Percentiles rank a stretch among this genome's conserved stretches.
Evolutionary conservation across 2,888 invertebrate genomes (phyloP).

Genomic region (Notodonta ziczac): DNA sequence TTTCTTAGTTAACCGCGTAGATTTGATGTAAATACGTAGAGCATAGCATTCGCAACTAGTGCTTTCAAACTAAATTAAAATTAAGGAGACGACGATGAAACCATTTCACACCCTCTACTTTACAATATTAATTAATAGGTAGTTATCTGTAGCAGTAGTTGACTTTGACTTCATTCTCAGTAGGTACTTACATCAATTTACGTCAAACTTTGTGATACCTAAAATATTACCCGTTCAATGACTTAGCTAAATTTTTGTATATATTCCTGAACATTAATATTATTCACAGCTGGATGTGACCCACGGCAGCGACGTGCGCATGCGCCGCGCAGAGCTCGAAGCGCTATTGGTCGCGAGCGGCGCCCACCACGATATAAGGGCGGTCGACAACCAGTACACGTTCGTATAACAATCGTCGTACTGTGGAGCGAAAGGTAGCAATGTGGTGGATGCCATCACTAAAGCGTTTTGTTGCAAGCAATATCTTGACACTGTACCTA

Average conservation of each 20-base stretch:
- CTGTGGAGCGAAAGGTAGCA: constrained; percentile 27
- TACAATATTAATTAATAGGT: no score
- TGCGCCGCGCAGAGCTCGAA: constrained; percentile 91
- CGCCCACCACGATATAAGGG: constrained; percentile 82
- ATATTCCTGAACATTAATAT: constrained; percentile 1
- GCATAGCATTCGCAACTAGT: constrained; percentile 21
- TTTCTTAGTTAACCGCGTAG: constrained; percentile 26
- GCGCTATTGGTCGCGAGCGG: constrained; percentile 83
- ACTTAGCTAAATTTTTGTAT: neutral
- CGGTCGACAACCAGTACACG: constrained; percentile 92
- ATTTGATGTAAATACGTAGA: constrained; percentile 18
- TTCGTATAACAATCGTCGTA: constrained; percentile 53
- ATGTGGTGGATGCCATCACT: constrained; percentile 12
- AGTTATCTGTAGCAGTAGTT: no score
- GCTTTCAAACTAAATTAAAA: constrained; percentile 27
- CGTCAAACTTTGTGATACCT: neutral
- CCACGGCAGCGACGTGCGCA: constrained; percentile 92
- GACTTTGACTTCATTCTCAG: no score
- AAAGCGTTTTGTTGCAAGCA: constrained; percentile 28
- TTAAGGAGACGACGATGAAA: no score
- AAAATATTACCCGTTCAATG: no score
- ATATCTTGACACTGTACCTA: constrained; percentile 23
- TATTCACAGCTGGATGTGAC: constrained; percentile 86
- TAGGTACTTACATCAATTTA: no score
- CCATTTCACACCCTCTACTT: no score